phyloP scores from a whole-genome alignment of 2,113 vertebrate genomes.

The Solea solea region DNA sequence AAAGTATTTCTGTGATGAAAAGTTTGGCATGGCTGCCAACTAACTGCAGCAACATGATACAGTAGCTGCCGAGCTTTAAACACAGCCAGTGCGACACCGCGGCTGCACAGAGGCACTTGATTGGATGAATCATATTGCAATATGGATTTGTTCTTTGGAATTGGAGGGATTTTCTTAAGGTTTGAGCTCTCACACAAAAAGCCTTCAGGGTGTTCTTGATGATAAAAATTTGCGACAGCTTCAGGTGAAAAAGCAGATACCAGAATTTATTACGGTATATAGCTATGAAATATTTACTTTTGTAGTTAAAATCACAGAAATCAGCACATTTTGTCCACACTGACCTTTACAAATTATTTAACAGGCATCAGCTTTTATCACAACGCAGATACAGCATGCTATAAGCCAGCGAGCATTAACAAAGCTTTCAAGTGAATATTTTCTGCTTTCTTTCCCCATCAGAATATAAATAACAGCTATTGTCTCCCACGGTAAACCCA shows the following conservation, averaged over 20 bases:
- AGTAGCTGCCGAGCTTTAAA: constrained; percentile 31
- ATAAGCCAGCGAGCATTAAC: constrained; percentile 8
- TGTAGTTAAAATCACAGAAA: too few species aligned
- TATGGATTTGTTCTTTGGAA: not conserved
- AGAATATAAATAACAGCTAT: constrained; percentile 63
- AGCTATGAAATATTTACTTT: too few species aligned
- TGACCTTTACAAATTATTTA: not conserved
- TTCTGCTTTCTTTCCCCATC: constrained; percentile 13
- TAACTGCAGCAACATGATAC: constrained; percentile 34
- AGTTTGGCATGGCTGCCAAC: constrained; percentile 16
- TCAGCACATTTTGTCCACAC: too few species aligned
- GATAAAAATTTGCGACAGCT: constrained; percentile 8
- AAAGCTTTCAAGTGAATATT: constrained; percentile 53
- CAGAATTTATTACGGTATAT: too few species aligned
- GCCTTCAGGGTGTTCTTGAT: constrained; percentile 8
- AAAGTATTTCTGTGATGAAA: constrained; percentile 42
- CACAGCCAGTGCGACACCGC: constrained; percentile 10
- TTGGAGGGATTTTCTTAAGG: constrained; percentile 5
- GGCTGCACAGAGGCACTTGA: constrained; percentile 8
- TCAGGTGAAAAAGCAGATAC: constrained; percentile 3
- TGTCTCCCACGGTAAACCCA: constrained; percentile 57
- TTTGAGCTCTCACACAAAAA: not conserved
- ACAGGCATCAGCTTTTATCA: not conserved
- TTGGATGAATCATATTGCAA: not conserved
- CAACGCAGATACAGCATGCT: not conserved